Conservation (phyloP, 2,888 invertebrate species). For the Pyrrhosoma nymphula region DNA sequence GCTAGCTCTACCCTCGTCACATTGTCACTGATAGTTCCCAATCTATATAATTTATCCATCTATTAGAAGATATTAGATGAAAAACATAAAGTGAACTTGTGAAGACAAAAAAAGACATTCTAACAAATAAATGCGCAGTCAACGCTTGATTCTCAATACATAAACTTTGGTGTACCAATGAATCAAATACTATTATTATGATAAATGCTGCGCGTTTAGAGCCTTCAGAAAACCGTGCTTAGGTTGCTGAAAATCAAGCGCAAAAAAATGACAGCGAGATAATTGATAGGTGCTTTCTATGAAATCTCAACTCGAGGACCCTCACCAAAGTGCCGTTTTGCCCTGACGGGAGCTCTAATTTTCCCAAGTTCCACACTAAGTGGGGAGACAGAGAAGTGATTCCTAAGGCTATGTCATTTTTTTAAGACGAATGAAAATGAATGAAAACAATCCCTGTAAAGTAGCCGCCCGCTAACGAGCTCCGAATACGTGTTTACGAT, state of each 20-base stretch:
- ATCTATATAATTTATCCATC: not conserved
- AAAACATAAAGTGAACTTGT: not conserved
- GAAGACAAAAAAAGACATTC: not conserved
- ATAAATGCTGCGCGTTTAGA: not conserved
- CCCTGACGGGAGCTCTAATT: constrained; percentile 4
- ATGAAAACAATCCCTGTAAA: constrained; percentile 25
- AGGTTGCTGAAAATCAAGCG: not conserved
- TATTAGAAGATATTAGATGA: not conserved
- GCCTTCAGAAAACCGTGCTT: not conserved
- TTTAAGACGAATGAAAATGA: constrained; percentile 23
- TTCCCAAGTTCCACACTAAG: not conserved
- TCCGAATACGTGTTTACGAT: constrained; percentile 38
- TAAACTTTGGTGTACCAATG: not conserved
- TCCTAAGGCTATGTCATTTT: constrained; percentile 53
- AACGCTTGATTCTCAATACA: not conserved
- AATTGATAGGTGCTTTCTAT: constrained; percentile 26
- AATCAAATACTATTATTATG: not conserved
- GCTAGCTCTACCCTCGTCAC: not conserved
- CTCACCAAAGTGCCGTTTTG: not conserved
- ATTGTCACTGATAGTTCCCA: not conserved
- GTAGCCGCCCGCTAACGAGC: constrained; percentile 41
- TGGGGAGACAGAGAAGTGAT: constrained; percentile 12
- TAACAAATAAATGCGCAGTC: not conserved
- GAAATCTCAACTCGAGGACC: not conserved
- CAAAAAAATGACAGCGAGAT: not conserved